phyloP scores from a whole-genome alignment of 2,797 vertebrate genomes.

The Sternarchorhynchus goeldii region DNA sequence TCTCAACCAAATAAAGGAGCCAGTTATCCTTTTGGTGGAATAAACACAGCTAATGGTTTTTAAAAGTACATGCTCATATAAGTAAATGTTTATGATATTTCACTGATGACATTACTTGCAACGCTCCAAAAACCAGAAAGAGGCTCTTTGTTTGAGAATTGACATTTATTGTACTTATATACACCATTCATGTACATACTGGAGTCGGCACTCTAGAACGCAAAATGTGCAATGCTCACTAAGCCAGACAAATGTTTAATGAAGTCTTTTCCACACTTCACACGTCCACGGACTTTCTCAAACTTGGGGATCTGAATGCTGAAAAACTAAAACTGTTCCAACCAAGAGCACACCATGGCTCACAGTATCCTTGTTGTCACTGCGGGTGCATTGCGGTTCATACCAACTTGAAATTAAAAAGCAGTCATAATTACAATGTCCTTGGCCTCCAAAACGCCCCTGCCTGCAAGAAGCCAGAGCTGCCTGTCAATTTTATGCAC shows the following conservation, averaged over 20 bases:
- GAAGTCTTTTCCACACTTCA: constrained; percentile 35
- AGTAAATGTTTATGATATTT: neutral
- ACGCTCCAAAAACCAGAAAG: constrained; percentile 27
- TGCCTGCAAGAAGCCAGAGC: neutral
- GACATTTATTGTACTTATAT: constrained; percentile 60
- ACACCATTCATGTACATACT: constrained; percentile 55
- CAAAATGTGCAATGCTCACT: constrained; percentile 61
- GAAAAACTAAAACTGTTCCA: constrained; percentile 33
- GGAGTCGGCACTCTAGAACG: constrained; percentile 51
- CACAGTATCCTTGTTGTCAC: constrained; percentile 18
- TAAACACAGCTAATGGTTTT: neutral
- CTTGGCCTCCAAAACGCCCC: constrained; percentile 6
- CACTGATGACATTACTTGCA: constrained; percentile 2
- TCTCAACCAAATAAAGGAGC: too few species aligned
- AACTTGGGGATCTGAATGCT: constrained; percentile 31
- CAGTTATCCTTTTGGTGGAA: too few species aligned
- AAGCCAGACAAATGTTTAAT: constrained; percentile 47
- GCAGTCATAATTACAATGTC: constrained; percentile 2
- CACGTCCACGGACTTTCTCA: constrained; percentile 29
- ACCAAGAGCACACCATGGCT: constrained; percentile 2
- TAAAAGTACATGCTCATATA: neutral
- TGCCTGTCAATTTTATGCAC: constrained; percentile 9
- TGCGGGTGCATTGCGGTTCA: neutral
- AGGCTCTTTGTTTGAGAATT: constrained; percentile 19
- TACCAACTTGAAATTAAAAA: neutral